Percentiles rank a stretch among this genome's conserved stretches.
Conservation (phyloP, 2,888 invertebrate genomes). For the Polylopha cassiicola region DNA sequence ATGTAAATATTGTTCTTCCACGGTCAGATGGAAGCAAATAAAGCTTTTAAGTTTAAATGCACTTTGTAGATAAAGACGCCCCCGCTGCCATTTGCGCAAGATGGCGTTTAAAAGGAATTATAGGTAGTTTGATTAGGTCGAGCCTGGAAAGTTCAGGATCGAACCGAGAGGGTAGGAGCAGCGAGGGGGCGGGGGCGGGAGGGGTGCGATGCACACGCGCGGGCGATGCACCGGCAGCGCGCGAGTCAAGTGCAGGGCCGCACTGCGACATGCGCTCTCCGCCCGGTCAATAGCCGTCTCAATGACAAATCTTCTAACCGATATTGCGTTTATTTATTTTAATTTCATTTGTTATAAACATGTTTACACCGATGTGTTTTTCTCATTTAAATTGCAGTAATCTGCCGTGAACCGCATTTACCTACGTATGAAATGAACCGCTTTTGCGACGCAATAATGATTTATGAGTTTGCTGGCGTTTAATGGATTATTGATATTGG, state of each 20-base stretch:
- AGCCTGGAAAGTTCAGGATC: constrained; percentile 12
- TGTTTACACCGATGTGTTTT: too few relatives aligned
- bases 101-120: constrained; percentile 42
- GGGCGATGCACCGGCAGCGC: constrained; percentile 61
- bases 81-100: too few relatives aligned
- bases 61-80: too few relatives aligned
- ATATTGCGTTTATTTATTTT: constrained; percentile 12
- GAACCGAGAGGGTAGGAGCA: constrained; percentile 26
- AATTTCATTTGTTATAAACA: constrained; percentile 9
- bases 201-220: constrained; percentile 34
- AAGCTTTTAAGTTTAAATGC: too few relatives aligned
- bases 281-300: constrained; percentile 59
- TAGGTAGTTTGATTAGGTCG: constrained; percentile 26
- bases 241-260: constrained; percentile 71
- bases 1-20: too few relatives aligned
- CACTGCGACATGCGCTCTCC: constrained; percentile 55
- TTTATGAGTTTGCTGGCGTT: too few relatives aligned
- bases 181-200: constrained; percentile 25
- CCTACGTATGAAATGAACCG: too few relatives aligned
- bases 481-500: too few relatives aligned
- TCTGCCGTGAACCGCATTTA: too few relatives aligned
- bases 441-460: too few relatives aligned
- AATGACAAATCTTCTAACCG: constrained; percentile 21
- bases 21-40: too few relatives aligned
- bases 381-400: too few relatives aligned